phyloP scores from a whole-genome alignment of 2,888 invertebrate genomes.

The Silvanus unidentatus region DNA sequence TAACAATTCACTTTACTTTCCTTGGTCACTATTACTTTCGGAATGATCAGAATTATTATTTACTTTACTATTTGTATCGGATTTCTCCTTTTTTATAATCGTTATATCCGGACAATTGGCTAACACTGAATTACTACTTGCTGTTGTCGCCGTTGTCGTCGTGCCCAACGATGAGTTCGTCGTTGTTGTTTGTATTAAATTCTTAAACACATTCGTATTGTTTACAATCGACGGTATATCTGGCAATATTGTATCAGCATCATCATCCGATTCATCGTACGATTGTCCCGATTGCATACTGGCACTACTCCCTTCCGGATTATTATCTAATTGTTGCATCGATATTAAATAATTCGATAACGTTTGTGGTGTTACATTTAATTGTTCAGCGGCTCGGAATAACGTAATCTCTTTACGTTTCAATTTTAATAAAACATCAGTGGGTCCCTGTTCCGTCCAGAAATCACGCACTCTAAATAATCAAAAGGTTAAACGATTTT shows the following conservation, averaged over 20 bases:
- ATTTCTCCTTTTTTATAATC: conserved; percentile 54
- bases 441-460: conserved; percentile 73
- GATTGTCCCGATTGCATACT: conserved; percentile 46
- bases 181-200: conserved; percentile 16
- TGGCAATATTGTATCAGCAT: conserved; percentile 48
- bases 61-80: conserved; percentile 44
- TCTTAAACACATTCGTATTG: conserved; percentile 40
- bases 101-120: conserved; percentile 57
- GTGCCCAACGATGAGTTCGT: conserved; percentile 11
- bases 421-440: conserved; percentile 64
- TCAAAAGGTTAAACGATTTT: neutral
- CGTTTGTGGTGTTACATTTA: conserved; percentile 70
- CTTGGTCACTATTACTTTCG: conserved; percentile 39
- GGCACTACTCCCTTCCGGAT: conserved; percentile 36
- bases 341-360: conserved; percentile 65
- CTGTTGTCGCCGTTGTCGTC: conserved; percentile 5
- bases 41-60: conserved; percentile 48
- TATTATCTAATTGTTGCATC: conserved; percentile 50
- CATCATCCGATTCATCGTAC: conserved; percentile 46
- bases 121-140: conserved; percentile 36
- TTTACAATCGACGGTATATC: conserved; percentile 43
- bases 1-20: conserved; percentile 28
- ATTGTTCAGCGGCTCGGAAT: conserved; percentile 66
- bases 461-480: conserved; percentile 59
- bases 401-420: conserved; percentile 67